phyloP scores from a whole-genome alignment of 1,140 invertebrate species.

The Bombus superbus region DNA sequence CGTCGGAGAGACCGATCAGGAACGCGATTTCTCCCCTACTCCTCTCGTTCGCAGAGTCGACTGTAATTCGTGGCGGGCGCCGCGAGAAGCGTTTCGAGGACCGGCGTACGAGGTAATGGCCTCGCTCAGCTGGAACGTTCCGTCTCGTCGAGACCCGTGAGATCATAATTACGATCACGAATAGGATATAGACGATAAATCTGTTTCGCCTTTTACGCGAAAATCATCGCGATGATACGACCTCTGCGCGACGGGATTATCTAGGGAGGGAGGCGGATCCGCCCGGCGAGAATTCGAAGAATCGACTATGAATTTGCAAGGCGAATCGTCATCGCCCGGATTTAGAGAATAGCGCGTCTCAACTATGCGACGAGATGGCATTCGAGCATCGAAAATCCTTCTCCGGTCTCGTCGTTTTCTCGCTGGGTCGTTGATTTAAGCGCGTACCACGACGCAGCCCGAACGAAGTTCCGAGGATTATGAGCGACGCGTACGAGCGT shows the following conservation, averaged over 20 bases:
- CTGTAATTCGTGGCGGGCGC: slow-evolving; percentile 41
- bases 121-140: slow-evolving; percentile 6
- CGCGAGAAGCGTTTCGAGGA: slow-evolving; percentile 32
- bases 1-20: slow-evolving; percentile 56
- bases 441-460: background rate
- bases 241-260: background rate
- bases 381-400: background rate
- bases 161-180: slow-evolving; percentile 42
- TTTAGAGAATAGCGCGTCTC: background rate
- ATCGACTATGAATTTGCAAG: background rate
- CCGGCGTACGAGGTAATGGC: slow-evolving; percentile 29
- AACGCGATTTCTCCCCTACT: slow-evolving; percentile 44
- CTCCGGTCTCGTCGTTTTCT: background rate
- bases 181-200: background rate
- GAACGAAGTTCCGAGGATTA: slow-evolving; percentile 33
- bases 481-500: slow-evolving; percentile 39
- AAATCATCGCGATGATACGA: background rate
- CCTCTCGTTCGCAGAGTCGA: background rate
- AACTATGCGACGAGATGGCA: background rate
- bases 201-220: background rate
- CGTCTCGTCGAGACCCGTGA: background rate
- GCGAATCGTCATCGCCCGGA: background rate
- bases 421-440: slow-evolving; percentile 14
- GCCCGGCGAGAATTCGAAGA: background rate
- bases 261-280: background rate